phyloP scores from a whole-genome alignment of 2,113 vertebrate species.

The Dendrocopos noguchii region DNA sequence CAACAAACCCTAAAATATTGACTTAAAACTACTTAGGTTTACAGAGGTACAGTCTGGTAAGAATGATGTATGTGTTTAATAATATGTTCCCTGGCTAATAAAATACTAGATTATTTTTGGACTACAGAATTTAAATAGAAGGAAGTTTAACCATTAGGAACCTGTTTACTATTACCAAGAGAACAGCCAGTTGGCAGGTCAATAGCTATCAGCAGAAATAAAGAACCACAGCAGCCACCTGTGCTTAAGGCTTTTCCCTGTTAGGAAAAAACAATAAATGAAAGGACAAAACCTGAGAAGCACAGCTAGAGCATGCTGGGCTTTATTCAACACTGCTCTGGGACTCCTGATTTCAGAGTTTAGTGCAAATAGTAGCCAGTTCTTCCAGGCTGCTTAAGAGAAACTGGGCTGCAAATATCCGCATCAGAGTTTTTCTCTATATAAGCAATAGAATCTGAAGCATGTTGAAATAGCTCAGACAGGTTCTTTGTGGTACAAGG shows the following conservation, averaged over 20 bases:
- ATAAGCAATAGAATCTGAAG: not conserved
- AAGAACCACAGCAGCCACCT: constrained; percentile 47
- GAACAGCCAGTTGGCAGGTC: constrained; percentile 58
- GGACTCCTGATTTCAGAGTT: not conserved
- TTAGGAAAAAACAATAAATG: not conserved
- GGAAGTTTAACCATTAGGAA: constrained; percentile 64
- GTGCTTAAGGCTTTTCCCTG: constrained; percentile 1
- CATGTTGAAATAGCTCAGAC: not conserved
- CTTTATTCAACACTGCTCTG: not conserved
- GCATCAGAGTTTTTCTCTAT: not conserved
- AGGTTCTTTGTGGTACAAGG: not conserved
- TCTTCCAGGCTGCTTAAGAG: not conserved
- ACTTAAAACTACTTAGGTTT: constrained; percentile 32
- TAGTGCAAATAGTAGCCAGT: not conserved
- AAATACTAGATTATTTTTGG: constrained; percentile 64
- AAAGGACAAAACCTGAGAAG: constrained; percentile 9
- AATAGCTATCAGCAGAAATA: constrained; percentile 50
- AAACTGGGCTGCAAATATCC: not conserved
- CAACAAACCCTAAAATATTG: not conserved
- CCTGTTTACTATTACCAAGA: constrained; percentile 52
- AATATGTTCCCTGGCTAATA: constrained; percentile 66
- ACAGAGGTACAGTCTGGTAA: constrained; percentile 38
- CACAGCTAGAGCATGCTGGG: not conserved
- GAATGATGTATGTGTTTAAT: constrained; percentile 70
- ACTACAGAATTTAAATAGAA: constrained; percentile 58